Percentiles rank a stretch among this genome's conserved stretches.
Conservation (phyloP, 2,113 vertebrate species). For the Plecotus auritus region DNA sequence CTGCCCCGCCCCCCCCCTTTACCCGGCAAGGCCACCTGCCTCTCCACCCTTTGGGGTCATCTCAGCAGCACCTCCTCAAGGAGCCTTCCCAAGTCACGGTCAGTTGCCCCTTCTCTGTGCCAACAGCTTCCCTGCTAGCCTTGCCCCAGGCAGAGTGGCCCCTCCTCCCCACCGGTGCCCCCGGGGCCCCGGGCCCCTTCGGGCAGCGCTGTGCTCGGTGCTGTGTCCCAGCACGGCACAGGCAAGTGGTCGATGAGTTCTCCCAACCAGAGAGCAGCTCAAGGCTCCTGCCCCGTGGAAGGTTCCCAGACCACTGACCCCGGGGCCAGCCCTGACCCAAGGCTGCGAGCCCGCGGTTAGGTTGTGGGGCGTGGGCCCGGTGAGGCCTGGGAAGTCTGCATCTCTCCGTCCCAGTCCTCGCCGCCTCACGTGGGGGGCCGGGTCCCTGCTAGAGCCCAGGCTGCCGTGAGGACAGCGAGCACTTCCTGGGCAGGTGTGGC, state of each 20-base stretch:
- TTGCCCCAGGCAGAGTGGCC: neutral
- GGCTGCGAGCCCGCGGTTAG: accelerated
- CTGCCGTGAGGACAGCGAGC: neutral
- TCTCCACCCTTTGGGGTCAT: neutral
- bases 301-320: too few relatives aligned
- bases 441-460: constrained; percentile 19
- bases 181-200: neutral
- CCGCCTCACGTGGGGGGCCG: neutral
- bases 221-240: neutral
- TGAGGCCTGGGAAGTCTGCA: neutral
- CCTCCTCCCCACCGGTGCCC: neutral
- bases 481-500: neutral
- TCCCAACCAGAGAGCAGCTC: neutral
- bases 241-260: neutral
- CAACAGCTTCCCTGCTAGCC: neutral
- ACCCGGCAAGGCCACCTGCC: too few relatives aligned
- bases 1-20: accelerated
- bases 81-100: neutral
- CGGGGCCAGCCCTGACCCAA: too few relatives aligned
- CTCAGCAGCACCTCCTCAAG: neutral
- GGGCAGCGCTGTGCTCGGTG: neutral
- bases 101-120: neutral
- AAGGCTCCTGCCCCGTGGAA: accelerated
- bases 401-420: neutral
- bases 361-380: neutral